Conservation (phyloP, 2,797 vertebrate species). For the Saxicola maurus region DNA sequence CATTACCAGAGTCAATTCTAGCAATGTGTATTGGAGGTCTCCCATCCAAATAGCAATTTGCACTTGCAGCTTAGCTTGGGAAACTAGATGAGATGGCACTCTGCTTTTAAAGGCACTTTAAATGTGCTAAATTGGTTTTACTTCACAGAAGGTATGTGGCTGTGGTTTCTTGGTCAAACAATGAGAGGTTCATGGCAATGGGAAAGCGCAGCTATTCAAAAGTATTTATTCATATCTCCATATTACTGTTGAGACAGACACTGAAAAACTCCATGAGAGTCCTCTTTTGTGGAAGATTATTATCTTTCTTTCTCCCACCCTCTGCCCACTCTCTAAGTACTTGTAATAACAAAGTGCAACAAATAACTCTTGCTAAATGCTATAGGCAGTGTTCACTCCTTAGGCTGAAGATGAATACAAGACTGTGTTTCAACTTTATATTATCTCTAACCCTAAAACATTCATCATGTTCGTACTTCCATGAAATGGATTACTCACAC, state of each 20-base stretch:
- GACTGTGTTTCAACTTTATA: neutral
- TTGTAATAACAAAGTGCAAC: neutral
- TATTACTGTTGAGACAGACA: neutral
- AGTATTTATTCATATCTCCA: neutral
- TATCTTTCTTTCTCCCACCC: neutral
- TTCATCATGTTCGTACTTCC: neutral
- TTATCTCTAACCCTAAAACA: neutral
- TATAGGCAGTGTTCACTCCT: neutral
- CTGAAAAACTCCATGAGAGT: neutral
- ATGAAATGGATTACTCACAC: conserved; percentile 15
- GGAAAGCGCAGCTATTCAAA: neutral
- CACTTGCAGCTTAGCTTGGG: neutral
- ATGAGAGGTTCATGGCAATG: neutral
- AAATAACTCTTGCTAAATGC: neutral
- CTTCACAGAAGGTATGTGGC: neutral
- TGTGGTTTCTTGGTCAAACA: neutral
- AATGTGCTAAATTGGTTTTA: neutral
- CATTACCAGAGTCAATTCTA: neutral
- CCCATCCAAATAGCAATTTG: neutral
- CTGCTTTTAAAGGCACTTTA: neutral
- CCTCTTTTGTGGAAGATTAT: neutral
- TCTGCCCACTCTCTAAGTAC: neutral
- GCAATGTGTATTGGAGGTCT: neutral
- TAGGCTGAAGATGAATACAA: neutral
- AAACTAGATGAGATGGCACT: neutral